A percentile compares a stretch with the other conserved stretches of the same genome.
These are phyloP conservation scores for Acleris sparsana DNA, from an alignment of 2,888 invertebrate species.

Conservation along the genomic window DNA sequence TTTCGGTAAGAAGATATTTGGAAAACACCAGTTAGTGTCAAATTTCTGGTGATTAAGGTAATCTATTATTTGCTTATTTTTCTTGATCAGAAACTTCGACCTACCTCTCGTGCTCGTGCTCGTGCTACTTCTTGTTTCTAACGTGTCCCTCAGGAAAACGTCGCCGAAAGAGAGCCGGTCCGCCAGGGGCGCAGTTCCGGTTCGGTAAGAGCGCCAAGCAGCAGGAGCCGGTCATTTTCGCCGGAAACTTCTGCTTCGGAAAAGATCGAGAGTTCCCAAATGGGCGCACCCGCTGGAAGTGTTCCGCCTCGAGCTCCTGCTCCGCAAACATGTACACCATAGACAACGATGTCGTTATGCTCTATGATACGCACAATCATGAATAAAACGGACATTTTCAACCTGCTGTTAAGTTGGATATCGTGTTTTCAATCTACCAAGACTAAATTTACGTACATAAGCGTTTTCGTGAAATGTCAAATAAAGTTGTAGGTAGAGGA, in stretches of 20 bases:
- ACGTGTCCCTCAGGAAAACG: background rate
- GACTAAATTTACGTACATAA: too few relatives aligned
- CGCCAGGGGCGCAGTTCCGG: conserved; percentile 47
- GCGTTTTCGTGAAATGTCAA: too few relatives aligned
- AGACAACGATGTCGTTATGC: conserved; percentile 57
- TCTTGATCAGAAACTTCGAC: too few relatives aligned
- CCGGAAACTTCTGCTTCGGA: conserved; percentile 56
- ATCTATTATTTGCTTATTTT: too few relatives aligned
- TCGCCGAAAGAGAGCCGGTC: background rate
- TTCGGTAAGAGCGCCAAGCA: conserved; percentile 52
- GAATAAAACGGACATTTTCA: conserved; percentile 19
- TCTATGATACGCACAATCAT: conserved; percentile 62
- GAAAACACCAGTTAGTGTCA: too few relatives aligned
- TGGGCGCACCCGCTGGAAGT: conserved; percentile 61
- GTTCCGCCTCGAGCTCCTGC: conserved; percentile 53
- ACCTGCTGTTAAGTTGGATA: too few relatives aligned
- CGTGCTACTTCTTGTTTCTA: background rate
- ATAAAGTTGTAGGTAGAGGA: too few relatives aligned
- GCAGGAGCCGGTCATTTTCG: conserved; percentile 55
- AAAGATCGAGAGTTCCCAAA: conserved; percentile 59
- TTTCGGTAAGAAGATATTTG: too few relatives aligned
- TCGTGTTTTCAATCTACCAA: too few relatives aligned
- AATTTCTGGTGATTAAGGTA: too few relatives aligned
- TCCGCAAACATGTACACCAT: conserved; percentile 63
- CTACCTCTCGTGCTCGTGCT: too few relatives aligned